A percentile compares a stretch with the other conserved stretches of the same genome.
phyloP scores from a whole-genome alignment of 2,797 vertebrate genomes.

The Taenioides sp. region DNA sequence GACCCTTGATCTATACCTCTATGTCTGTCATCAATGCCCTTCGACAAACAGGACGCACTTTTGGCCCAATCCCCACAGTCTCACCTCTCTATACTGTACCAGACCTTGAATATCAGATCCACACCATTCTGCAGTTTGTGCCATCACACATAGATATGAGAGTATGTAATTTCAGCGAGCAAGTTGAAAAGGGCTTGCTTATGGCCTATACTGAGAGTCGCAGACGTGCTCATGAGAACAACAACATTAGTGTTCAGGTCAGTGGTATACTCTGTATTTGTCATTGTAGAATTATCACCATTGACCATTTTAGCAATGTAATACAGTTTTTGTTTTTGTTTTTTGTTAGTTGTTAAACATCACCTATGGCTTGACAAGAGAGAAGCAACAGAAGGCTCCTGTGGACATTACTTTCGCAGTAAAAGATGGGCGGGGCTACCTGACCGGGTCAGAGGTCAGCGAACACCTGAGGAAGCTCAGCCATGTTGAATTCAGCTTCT shows the following conservation, averaged over 20 bases:
- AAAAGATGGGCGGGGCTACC: slow-evolving; percentile 76
- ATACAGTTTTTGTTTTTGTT: not conserved
- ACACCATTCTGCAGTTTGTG: slow-evolving; percentile 94
- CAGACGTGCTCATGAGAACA: slow-evolving; percentile 76
- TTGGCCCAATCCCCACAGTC: slow-evolving; percentile 76
- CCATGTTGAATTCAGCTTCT: slow-evolving; percentile 96
- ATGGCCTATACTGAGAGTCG: slow-evolving; percentile 84
- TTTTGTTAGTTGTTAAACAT: slow-evolving; percentile 88
- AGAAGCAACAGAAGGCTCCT: slow-evolving; percentile 77
- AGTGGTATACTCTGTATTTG: slow-evolving; percentile 27
- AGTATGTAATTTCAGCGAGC: slow-evolving; percentile 90
- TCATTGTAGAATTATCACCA: no score
- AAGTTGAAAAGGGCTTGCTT: slow-evolving; percentile 85
- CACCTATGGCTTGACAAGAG: slow-evolving; percentile 66
- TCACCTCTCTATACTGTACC: slow-evolving; percentile 81
- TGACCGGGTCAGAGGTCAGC: slow-evolving; percentile 88
- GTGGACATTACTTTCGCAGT: slow-evolving; percentile 88
- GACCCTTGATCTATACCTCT: slow-evolving; percentile 89
- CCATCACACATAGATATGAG: slow-evolving; percentile 86
- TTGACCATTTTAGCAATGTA: not conserved
- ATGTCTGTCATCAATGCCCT: slow-evolving; percentile 89
- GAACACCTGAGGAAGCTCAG: slow-evolving; percentile 88
- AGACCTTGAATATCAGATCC: slow-evolving; percentile 85
- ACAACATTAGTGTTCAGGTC: slow-evolving; percentile 88
- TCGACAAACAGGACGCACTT: slow-evolving; percentile 73